Evolutionary conservation across 1,140 invertebrate genomes (phyloP).

Genomic region (Drosophila tropicalis): DNA sequence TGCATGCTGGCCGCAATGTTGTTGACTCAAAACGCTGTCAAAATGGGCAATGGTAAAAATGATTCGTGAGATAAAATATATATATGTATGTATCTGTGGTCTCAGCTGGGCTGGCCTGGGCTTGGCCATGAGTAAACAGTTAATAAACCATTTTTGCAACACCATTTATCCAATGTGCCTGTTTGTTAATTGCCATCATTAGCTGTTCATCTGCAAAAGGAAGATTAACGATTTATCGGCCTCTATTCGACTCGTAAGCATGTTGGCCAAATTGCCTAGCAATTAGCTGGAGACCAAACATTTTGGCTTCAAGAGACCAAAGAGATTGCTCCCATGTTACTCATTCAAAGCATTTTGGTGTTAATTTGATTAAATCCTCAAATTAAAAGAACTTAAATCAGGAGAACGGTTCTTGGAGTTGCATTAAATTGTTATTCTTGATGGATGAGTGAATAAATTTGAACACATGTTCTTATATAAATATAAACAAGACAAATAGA

Average conservation of each 20-base stretch:
- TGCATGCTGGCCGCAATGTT: constrained; percentile 73
- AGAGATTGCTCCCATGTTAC: constrained; percentile 26
- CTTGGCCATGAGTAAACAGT: constrained; percentile 56
- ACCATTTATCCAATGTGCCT: constrained; percentile 64
- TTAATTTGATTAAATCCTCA: too few relatives aligned
- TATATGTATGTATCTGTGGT: constrained; percentile 39
- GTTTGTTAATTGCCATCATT: constrained; percentile 73
- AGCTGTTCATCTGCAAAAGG: constrained; percentile 70
- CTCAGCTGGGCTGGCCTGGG: constrained; percentile 22
- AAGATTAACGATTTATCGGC: constrained; percentile 76
- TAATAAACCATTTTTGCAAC: constrained; percentile 74
- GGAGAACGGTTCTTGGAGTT: too few relatives aligned
- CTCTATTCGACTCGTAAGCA: constrained; percentile 16
- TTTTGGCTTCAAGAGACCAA: constrained; percentile 46
- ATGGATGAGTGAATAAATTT: not conserved
- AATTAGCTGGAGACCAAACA: constrained; percentile 51
- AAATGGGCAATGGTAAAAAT: constrained; percentile 73
- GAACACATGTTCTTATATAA: constrained; percentile 12
- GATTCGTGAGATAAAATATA: constrained; percentile 74
- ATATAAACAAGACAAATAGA: not conserved
- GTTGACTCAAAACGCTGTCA: constrained; percentile 81
- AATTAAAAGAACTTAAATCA: too few relatives aligned
- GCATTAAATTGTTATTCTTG: too few relatives aligned
- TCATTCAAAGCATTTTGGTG: too few relatives aligned
- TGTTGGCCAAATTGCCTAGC: constrained; percentile 42